These are phyloP conservation scores for Diceros bicornis DNA, from an alignment of 2,797 vertebrate species.

Conservation along the genomic window DNA sequence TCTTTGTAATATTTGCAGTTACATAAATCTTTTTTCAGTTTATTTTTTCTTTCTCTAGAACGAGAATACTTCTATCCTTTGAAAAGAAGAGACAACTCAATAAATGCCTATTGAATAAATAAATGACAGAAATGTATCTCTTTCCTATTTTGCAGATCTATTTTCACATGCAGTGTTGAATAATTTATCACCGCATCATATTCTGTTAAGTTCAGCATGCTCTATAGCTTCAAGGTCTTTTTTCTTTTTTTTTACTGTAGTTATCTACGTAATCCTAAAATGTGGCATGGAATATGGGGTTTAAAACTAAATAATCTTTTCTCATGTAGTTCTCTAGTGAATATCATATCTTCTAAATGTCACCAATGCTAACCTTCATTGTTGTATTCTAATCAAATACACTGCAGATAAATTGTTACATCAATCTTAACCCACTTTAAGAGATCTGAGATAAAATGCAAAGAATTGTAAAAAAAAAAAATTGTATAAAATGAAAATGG, in stretches of 20 bases:
- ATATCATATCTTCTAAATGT: not conserved
- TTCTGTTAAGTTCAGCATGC: conserved; percentile 30
- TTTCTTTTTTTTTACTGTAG: not conserved
- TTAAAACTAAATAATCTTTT: conserved; percentile 53
- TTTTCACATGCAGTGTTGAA: conserved; percentile 32
- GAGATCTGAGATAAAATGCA: not conserved
- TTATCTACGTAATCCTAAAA: conserved; percentile 28
- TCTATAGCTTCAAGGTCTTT: not conserved
- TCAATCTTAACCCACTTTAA: not conserved
- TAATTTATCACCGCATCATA: not conserved
- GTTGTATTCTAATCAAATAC: not conserved
- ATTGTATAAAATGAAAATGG: not conserved
- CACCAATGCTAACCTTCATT: not conserved
- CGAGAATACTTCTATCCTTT: not conserved
- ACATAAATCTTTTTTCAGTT: not conserved
- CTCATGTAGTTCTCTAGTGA: not conserved
- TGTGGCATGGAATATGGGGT: not conserved
- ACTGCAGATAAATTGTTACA: not conserved
- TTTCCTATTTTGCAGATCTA: conserved; percentile 8
- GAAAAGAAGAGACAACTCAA: not conserved
- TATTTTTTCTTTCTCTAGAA: not conserved
- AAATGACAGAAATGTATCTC: not conserved
- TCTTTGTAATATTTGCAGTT: not conserved
- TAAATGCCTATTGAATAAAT: conserved; percentile 25
- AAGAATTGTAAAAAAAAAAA: not conserved